Conservation (phyloP, 2,113 vertebrate species). For the Cebidichthys violaceus region DNA sequence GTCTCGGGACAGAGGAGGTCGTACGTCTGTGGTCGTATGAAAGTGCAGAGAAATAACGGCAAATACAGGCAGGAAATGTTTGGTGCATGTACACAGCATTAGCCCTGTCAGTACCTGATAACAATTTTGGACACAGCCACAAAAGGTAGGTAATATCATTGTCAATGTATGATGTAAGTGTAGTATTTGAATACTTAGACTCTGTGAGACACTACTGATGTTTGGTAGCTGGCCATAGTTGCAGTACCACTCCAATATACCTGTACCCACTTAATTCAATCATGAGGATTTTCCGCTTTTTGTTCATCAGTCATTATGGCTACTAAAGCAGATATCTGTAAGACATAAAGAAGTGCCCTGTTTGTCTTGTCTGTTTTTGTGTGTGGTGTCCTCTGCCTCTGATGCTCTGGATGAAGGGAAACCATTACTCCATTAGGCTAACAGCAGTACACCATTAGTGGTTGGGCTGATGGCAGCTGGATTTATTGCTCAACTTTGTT, state of each 20-base stretch:
- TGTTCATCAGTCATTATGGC: not conserved
- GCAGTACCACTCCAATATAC: not conserved
- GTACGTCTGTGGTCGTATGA: too few relatives aligned
- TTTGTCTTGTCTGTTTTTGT: not conserved
- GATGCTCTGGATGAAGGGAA: not conserved
- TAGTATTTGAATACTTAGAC: too few relatives aligned
- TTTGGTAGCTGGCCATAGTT: not conserved
- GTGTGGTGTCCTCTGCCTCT: conserved; percentile 3
- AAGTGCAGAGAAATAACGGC: too few relatives aligned
- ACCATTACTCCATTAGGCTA: not conserved
- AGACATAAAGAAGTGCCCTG: not conserved
- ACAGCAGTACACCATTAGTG: conserved; percentile 10
- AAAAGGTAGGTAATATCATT: too few relatives aligned
- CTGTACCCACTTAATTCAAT: not conserved
- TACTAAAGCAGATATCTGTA: conserved; percentile 3
- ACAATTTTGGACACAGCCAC: too few relatives aligned
- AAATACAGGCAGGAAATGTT: too few relatives aligned
- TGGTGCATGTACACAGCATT: too few relatives aligned
- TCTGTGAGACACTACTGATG: not conserved
- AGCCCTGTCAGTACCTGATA: too few relatives aligned
- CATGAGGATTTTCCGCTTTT: not conserved
- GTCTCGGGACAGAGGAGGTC: too few relatives aligned
- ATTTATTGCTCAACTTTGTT: conserved; percentile 8
- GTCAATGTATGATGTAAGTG: too few relatives aligned
- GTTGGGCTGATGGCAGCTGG: not conserved